Base-by-base conservation (phyloP, 1,140 invertebrate species). In the Calephelis virginiensis region DNA sequence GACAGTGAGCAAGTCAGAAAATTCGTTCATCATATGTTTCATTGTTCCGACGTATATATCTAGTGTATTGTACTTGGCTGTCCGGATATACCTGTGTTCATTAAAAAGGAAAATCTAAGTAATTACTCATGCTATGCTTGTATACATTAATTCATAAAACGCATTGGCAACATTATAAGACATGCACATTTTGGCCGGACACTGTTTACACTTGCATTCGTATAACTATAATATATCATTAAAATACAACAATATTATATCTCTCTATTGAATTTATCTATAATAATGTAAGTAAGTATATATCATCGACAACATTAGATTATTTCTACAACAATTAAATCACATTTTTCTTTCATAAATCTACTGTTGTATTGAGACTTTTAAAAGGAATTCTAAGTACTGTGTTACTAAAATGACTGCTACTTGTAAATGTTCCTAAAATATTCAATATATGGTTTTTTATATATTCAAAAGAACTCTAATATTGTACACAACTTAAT, bases 361-460 rank as follows among this genome's bases (percentile, higher is more conserved):
- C 78, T 84, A 86, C 85, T 77, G 68, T 72, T 80, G 76, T 76
- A 83, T 76, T 75, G 76, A 85, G 75, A 82, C 72, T 68, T 80
- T 78, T 72, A 79, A 71, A 81, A 79, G 76, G 71, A 72, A 71
- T 79, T 70, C 76, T 90, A 88, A 88, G 84, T 89, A 90, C 81
- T 82, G 76, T 79, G 77, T 78, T 78, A 82, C 77, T 78, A 78
- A 45, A 75, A 80, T 77, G 80, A 87, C 75, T 77, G 67, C 78
- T 87, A 87, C 78, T 79, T 85, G 85, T 87, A 89, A 87, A 90
- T 78, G 69, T 86, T 88, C 85, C 85, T 90, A 89, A 88, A 88
- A 90, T 90, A 88, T 86, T 81, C 74, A 75, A 82, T 82, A 82
- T 80, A 78, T 76, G 75, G 73, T 81, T 81, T 80, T 82, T 75